Evolutionary conservation across 2,888 invertebrate species (phyloP).

Genomic region (Trilocha varians): DNA sequence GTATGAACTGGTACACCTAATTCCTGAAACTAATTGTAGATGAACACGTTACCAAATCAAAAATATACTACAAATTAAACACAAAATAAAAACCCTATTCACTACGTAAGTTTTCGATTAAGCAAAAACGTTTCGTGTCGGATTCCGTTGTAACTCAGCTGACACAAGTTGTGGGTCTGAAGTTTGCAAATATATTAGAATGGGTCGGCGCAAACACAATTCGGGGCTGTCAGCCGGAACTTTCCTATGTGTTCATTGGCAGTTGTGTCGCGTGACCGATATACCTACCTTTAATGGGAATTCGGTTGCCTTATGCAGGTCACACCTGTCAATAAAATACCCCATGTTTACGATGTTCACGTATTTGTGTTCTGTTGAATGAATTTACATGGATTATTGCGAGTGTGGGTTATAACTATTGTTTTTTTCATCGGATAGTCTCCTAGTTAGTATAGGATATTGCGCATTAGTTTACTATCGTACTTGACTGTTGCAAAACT

Average conservation of each 20-base stretch:
- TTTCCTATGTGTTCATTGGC: slow-evolving; percentile 4
- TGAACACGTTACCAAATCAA: too few relatives aligned
- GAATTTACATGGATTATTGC: not conserved
- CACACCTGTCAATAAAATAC: not conserved
- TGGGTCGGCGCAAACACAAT: slow-evolving; percentile 28
- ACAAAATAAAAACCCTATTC: slow-evolving; percentile 4
- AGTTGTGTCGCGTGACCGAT: slow-evolving; percentile 6
- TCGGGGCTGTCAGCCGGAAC: slow-evolving; percentile 16
- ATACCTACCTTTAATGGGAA: slow-evolving; percentile 9
- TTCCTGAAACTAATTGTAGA: too few relatives aligned
- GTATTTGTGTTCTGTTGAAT: not conserved
- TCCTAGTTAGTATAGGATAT: too few relatives aligned
- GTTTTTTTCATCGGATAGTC: too few relatives aligned
- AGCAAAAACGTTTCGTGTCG: not conserved
- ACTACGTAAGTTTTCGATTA: slow-evolving; percentile 16
- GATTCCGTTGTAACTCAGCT: not conserved
- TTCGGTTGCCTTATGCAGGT: not conserved
- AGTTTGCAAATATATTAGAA: slow-evolving; percentile 31
- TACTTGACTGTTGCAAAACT: too few relatives aligned
- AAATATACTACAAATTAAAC: too few relatives aligned
- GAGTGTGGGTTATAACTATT: not conserved
- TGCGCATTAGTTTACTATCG: too few relatives aligned
- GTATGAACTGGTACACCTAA: too few relatives aligned
- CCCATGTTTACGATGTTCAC: not conserved
- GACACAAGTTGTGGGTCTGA: slow-evolving; percentile 8